phyloP scores from a whole-genome alignment of 2,113 vertebrate genomes.

The Centropus unirufus region DNA sequence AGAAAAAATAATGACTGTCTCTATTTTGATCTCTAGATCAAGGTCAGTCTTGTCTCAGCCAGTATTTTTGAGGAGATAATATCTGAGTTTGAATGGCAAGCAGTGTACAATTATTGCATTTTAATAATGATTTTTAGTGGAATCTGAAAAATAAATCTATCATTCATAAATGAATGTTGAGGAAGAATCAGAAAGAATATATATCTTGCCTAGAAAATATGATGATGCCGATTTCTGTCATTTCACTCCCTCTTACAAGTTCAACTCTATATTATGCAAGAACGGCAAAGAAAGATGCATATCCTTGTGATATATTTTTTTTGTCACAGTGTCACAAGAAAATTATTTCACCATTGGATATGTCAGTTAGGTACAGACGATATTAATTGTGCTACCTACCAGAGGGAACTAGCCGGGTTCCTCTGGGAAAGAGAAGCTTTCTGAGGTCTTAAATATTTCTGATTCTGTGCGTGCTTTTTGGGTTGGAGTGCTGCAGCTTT shows the following conservation, averaged over 20 bases:
- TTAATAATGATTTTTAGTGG: neutral
- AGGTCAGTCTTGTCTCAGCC: neutral
- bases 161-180: neutral
- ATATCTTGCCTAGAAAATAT: neutral
- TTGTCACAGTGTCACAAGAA: neutral
- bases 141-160: neutral
- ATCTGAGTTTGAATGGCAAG: neutral
- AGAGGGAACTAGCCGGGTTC: neutral
- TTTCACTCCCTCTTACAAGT: neutral
- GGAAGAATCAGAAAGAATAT: neutral
- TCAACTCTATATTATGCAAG: neutral
- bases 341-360: neutral
- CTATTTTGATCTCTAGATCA: neutral
- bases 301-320: neutral
- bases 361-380: neutral
- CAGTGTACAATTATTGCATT: neutral
- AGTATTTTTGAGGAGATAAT: neutral
- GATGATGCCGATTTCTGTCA: neutral
- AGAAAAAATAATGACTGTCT: neutral
- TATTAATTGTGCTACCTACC: neutral
- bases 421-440: neutral
- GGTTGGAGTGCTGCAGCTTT: neutral
- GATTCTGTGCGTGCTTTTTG: neutral
- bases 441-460: neutral
- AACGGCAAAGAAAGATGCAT: neutral